A percentile compares a stretch with the other conserved stretches of the same genome.
Evolutionary conservation across 1,140 invertebrate genomes (phyloP).

Genomic region (Tenebrio molitor): DNA sequence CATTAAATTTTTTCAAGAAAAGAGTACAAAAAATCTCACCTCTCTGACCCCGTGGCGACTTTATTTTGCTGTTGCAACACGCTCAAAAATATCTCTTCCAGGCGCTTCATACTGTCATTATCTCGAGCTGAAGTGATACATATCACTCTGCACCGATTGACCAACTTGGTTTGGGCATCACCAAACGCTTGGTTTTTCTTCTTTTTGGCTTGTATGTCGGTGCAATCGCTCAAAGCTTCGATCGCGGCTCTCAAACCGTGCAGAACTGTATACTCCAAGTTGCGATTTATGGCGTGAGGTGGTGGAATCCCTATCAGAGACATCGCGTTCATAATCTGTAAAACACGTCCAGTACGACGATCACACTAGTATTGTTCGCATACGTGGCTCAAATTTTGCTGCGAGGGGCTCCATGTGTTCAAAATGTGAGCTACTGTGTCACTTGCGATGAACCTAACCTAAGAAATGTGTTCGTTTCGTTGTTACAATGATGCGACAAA

Average conservation of each 20-base stretch:
- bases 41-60: constrained; percentile 73
- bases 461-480: too few species aligned
- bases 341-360: too few species aligned
- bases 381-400: constrained; percentile 89
- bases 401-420: constrained; percentile 83
- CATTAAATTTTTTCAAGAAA: constrained; percentile 6
- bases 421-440: constrained; percentile 84
- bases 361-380: constrained; percentile 61
- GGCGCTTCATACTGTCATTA: constrained; percentile 84
- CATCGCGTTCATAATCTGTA: constrained; percentile 79
- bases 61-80: constrained; percentile 86
- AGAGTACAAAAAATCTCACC: constrained; percentile 64
- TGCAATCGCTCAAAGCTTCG: constrained; percentile 86
- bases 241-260: constrained; percentile 90
- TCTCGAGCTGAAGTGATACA: constrained; percentile 90
- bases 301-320: constrained; percentile 79
- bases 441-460: constrained; percentile 88
- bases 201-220: constrained; percentile 75
- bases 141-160: constrained; percentile 83
- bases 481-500: too few species aligned
- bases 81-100: constrained; percentile 88
- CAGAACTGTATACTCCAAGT: constrained; percentile 80
- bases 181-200: constrained; percentile 44
- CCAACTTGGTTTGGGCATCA: constrained; percentile 50
- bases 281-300: constrained; percentile 65